These are phyloP conservation scores for Pitangus sulphuratus DNA, from an alignment of 2,797 vertebrate genomes.

Conservation along the genomic window DNA sequence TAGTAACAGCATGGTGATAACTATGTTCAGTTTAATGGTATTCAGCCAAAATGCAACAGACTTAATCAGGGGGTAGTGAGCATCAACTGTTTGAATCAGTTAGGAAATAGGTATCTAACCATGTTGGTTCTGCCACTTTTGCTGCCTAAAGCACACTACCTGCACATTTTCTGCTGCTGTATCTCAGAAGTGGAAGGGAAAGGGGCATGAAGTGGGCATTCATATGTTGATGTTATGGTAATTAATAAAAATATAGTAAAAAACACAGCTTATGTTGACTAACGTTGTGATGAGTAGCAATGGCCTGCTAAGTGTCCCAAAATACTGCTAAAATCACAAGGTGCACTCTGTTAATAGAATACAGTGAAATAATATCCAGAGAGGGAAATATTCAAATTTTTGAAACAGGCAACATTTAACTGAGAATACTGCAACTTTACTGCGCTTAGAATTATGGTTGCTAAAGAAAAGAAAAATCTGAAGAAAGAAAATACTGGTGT, in stretches of 20 bases:
- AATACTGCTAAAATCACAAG: background rate
- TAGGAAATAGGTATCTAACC: constrained; percentile 17
- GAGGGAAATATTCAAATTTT: background rate
- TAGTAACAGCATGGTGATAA: background rate
- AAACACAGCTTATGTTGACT: background rate
- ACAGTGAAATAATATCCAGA: background rate
- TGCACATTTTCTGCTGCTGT: background rate
- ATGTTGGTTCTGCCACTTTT: background rate
- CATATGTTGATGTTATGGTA: background rate
- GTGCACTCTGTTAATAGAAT: background rate
- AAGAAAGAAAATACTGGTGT: background rate
- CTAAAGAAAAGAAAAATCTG: background rate
- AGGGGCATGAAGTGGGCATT: background rate
- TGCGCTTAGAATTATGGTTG: background rate
- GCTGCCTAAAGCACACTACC: background rate
- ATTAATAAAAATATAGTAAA: background rate
- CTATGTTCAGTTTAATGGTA: background rate
- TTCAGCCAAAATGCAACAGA: constrained; percentile 14
- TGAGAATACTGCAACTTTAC: background rate
- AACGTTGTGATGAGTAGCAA: background rate
- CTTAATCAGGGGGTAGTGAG: constrained; percentile 16
- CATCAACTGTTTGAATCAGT: constrained; percentile 41
- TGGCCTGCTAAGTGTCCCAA: background rate
- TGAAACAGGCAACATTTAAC: background rate
- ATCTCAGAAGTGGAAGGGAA: background rate